phyloP scores from a whole-genome alignment of 2,797 vertebrate genomes.

The Octomys mimax region DNA sequence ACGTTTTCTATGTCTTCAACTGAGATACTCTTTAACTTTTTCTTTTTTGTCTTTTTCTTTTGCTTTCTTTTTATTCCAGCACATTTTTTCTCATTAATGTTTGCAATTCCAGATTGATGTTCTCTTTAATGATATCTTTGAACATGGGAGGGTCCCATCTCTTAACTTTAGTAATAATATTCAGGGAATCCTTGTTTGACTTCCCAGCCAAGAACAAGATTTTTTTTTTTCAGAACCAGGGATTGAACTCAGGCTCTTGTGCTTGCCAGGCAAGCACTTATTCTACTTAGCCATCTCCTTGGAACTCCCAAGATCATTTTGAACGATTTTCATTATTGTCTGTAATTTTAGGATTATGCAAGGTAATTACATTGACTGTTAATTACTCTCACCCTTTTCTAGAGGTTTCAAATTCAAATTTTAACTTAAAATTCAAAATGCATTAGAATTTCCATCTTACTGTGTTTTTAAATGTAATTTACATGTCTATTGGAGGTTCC shows the following conservation, averaged over 20 bases:
- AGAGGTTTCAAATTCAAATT: background rate
- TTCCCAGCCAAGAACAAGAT: conserved; percentile 17
- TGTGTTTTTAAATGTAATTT: background rate
- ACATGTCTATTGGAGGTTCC: background rate
- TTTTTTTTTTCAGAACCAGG: too few species aligned
- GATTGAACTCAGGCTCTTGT: too few species aligned
- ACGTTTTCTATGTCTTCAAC: background rate
- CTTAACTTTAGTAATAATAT: conserved; percentile 40
- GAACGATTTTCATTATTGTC: conserved; percentile 38
- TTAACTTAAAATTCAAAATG: conserved; percentile 33
- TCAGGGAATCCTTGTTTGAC: conserved; percentile 34
- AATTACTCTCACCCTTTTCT: conserved; percentile 23
- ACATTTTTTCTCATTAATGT: background rate
- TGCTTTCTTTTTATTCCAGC: background rate
- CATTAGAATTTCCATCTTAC: background rate
- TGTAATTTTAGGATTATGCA: conserved; percentile 3
- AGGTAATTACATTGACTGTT: conserved; percentile 22
- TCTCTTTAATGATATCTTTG: conserved; percentile 12
- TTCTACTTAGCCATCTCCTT: too few species aligned
- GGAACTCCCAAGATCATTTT: background rate
- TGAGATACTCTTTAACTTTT: background rate
- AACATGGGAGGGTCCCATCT: background rate
- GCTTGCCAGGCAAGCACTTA: too few species aligned
- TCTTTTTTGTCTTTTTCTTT: background rate
- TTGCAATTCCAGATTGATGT: conserved; percentile 11